Percentiles rank a stretch among this genome's conserved stretches.
These are phyloP conservation scores for Tupaia tana DNA, from an alignment of 2,113 vertebrate genomes.

Conservation along the genomic window DNA sequence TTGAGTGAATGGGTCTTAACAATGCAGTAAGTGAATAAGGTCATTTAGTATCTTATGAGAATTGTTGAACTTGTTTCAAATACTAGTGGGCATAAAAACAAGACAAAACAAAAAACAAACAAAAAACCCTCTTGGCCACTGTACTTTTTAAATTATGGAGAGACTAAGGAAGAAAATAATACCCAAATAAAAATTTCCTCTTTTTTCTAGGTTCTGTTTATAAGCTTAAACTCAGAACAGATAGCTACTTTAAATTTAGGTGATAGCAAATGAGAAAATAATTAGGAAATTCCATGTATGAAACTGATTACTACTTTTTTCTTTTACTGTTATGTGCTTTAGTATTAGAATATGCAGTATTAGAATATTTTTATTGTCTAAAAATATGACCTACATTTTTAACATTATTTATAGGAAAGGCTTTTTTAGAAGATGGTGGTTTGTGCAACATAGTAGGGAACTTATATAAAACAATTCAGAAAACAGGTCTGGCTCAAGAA, in stretches of 20 bases:
- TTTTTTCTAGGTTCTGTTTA: slow-evolving; percentile 35
- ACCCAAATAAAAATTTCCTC: not conserved
- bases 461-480: not conserved
- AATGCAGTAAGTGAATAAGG: slow-evolving; percentile 37
- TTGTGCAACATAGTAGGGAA: not conserved
- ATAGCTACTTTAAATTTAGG: slow-evolving; percentile 34
- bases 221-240: not conserved
- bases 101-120: too few species aligned
- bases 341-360: not conserved
- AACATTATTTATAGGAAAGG: not conserved
- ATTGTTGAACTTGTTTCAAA: slow-evolving; percentile 67
- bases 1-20: slow-evolving; percentile 63
- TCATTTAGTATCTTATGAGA: slow-evolving; percentile 55
- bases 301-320: not conserved
- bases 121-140: slow-evolving; percentile 30
- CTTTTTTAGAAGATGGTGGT: not conserved
- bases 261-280: slow-evolving; percentile 45
- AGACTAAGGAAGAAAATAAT: slow-evolving; percentile 35
- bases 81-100: slow-evolving; percentile 52
- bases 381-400: not conserved
- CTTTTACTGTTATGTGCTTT: not conserved
- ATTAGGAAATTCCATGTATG: not conserved
- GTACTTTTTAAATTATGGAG: slow-evolving; percentile 54
- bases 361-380: not conserved
- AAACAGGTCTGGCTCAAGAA: not conserved